Evolutionary conservation across 2,113 vertebrate species (phyloP).

Genomic region (Heterotilapia buettikoferi): DNA sequence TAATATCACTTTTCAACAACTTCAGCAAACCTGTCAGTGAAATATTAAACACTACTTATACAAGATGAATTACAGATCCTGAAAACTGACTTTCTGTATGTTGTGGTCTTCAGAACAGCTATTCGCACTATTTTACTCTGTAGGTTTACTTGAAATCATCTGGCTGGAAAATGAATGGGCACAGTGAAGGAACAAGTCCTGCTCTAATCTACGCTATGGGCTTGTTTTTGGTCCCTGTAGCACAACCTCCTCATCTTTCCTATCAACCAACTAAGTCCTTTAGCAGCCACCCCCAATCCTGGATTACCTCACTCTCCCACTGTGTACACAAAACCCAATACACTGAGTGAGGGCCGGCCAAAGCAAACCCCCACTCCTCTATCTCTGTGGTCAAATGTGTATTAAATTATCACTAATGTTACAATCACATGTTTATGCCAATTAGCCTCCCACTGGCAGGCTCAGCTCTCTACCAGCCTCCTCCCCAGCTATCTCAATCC

Average conservation of each 20-base stretch:
- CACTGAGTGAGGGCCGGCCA: neutral
- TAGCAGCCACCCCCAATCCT: neutral
- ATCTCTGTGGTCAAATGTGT: conserved; percentile 18
- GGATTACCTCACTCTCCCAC: conserved; percentile 44
- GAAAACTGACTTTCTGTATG: neutral
- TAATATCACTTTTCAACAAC: conserved; percentile 29
- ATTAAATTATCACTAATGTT: conserved; percentile 53
- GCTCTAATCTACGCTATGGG: conserved; percentile 77
- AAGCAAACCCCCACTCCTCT: conserved; percentile 5
- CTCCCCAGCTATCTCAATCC: neutral
- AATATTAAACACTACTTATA: conserved; percentile 14
- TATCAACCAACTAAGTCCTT: conserved; percentile 75
- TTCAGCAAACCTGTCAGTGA: conserved; percentile 31
- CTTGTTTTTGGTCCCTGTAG: conserved; percentile 48
- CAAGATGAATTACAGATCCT: neutral
- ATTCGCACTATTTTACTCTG: neutral
- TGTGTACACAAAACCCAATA: conserved; percentile 51
- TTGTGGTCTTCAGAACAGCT: neutral
- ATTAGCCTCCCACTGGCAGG: conserved; percentile 57
- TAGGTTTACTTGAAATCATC: neutral
- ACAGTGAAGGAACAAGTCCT: conserved; percentile 60
- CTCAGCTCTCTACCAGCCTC: conserved; percentile 2
- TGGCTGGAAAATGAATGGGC: neutral
- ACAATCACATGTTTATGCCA: conserved; percentile 55
- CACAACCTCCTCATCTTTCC: conserved; percentile 80